A percentile compares a stretch with the other conserved stretches of the same genome.
Evolutionary conservation across 2,113 vertebrate species (phyloP).

Genomic region (Anseranas semipalmata): DNA sequence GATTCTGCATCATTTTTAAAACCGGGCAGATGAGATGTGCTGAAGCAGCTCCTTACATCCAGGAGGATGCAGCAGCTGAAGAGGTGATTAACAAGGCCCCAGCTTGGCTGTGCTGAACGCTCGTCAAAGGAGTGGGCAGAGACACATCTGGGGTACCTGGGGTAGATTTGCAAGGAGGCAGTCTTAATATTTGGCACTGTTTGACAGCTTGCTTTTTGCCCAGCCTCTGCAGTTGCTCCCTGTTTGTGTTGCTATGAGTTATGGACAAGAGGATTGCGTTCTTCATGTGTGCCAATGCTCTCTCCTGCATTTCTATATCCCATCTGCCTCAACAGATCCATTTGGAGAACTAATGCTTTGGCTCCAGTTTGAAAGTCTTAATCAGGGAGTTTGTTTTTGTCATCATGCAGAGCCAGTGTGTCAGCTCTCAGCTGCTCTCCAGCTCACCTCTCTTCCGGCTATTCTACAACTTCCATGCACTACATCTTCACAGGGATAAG

Average conservation of each 20-base stretch:
- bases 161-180: neutral
- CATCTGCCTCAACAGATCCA: neutral
- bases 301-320: neutral
- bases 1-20: neutral
- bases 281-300: neutral
- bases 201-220: neutral
- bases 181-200: neutral
- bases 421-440: neutral
- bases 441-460: neutral
- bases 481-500: too few relatives aligned
- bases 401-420: neutral
- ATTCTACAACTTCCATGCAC: neutral
- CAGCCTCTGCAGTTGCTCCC: neutral
- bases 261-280: neutral
- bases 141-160: accelerated
- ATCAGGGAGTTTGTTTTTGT: neutral
- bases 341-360: neutral
- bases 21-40: neutral
- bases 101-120: neutral
- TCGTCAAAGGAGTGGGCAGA: neutral
- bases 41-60: neutral
- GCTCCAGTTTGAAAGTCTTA: neutral
- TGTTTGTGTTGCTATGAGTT: neutral
- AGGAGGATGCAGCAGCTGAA: neutral
- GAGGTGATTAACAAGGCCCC: neutral